Base-by-base conservation (phyloP, 2,797 vertebrate genomes). In the Moxostoma hubbsi region DNA sequence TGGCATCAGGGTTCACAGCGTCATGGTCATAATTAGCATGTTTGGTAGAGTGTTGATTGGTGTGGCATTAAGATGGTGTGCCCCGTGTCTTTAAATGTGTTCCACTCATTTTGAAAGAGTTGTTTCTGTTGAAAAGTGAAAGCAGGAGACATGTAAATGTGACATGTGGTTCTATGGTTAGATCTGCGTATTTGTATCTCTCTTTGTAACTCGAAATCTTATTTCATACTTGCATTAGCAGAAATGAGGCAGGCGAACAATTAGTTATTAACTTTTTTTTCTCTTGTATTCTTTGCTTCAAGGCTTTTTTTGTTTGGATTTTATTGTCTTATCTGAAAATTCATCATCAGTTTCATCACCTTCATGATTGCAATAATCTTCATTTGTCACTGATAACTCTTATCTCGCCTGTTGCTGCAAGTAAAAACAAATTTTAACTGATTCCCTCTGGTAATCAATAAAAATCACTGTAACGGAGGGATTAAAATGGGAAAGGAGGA, bases 41-140 rank as follows among this genome's bases (percentile, higher is more conserved):
- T 79, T 79, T 71, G 67, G 59, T 50, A 64, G 13, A 70, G 70
- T 78, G 69, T 55, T 16, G 36, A 49, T 58, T 62, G 63, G 64
- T 74, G 24, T 82, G 75, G n/a, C 15, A n/a, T 63, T 45, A 46
- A 45, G 45, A 47, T 10, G 76, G 45, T 49, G 50, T 36, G 36
- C 36, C 36, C 36, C 36, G 43, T 57, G 76, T 51, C 58, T 54
- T 62, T 62, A 66, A 67, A 11, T 43, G 43, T 58, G 76, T 36
- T 63, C 59, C 50, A 47, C 50, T 78, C 58, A 78, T 78, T 78
- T 78, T 47, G 49, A 57, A 46, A 58, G 57, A 45, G 12, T 62
- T 24, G 5, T 43, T 62, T 36, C 9, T 62, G 59, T 53, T 51
- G 65, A 59, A 59, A 43, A 11, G 11, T 75, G 46, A 59, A 53